Conservation (phyloP, 2,113 vertebrate genomes). For the Aldabrachelys gigantea region DNA sequence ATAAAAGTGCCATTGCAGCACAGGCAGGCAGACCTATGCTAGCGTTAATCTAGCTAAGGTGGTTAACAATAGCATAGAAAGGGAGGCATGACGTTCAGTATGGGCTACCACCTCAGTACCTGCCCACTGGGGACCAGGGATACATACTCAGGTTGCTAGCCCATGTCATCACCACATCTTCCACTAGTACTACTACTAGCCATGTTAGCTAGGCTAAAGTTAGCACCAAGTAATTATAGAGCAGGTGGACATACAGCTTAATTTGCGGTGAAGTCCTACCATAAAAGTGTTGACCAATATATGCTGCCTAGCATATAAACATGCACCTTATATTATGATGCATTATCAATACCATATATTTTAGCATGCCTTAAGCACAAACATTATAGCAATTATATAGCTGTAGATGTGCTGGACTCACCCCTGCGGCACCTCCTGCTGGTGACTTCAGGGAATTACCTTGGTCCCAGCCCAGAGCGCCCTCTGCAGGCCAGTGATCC, state of each 20-base stretch:
- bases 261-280: background rate
- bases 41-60: background rate
- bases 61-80: background rate
- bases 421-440: too few relatives aligned
- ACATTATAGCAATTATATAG: background rate
- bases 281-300: background rate
- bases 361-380: background rate
- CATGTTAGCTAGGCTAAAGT: background rate
- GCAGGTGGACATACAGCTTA: background rate
- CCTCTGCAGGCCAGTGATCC: too few relatives aligned
- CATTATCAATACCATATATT: background rate
- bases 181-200: background rate
- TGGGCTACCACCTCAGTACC: too few relatives aligned
- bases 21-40: background rate
- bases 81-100: too few relatives aligned
- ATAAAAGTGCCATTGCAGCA: too few relatives aligned
- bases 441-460: too few relatives aligned
- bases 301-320: background rate
- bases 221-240: background rate
- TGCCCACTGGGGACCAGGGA: background rate
- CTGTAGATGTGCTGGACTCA: too few relatives aligned
- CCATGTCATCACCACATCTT: background rate
- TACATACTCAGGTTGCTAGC: background rate
- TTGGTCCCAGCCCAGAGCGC: too few relatives aligned
- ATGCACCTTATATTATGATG: background rate